Conservation (phyloP, 1,140 invertebrate species). For the Drosophila ficusphila region DNA sequence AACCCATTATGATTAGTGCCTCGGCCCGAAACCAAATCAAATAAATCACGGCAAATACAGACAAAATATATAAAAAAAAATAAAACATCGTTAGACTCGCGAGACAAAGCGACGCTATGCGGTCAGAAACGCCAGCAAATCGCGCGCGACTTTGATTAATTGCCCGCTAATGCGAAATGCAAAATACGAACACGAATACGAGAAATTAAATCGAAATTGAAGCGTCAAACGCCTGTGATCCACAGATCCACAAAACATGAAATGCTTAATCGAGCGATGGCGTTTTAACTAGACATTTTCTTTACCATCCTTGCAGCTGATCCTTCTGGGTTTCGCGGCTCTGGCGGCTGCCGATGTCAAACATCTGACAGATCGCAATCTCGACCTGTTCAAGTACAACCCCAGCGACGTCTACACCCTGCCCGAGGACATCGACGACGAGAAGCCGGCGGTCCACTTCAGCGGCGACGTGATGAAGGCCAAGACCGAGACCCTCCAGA, state of each 20-base stretch:
- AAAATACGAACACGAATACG: constrained; percentile 4
- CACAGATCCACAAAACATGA: background rate
- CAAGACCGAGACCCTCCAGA: constrained; percentile 75
- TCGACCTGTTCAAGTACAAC: constrained; percentile 82
- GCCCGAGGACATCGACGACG: constrained; percentile 83
- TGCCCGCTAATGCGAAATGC: constrained; percentile 40
- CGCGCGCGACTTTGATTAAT: constrained; percentile 75
- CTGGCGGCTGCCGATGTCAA: constrained; percentile 71
- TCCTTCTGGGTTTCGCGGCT: constrained; percentile 67
- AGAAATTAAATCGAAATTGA: constrained; percentile 16
- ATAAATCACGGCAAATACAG: constrained; percentile 40
- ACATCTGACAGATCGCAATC: constrained; percentile 73
- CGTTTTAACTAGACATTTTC: background rate
- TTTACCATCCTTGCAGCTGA: constrained; percentile 31
- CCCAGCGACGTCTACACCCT: constrained; percentile 78
- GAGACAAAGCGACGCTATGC: constrained; percentile 53
- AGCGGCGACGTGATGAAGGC: constrained; percentile 80
- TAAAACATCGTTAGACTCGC: constrained; percentile 32
- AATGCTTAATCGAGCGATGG: background rate
- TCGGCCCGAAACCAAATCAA: constrained; percentile 19
- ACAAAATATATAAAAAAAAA: constrained; percentile 11
- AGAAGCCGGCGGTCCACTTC: constrained; percentile 77
- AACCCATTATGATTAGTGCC: constrained; percentile 47
- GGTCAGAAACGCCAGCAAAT: constrained; percentile 44
- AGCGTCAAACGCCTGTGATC: background rate